Percentiles rank a stretch among this genome's conserved stretches.
Evolutionary conservation across 2,113 vertebrate genomes (phyloP).

Genomic region (Erythrocercus mccallii): DNA sequence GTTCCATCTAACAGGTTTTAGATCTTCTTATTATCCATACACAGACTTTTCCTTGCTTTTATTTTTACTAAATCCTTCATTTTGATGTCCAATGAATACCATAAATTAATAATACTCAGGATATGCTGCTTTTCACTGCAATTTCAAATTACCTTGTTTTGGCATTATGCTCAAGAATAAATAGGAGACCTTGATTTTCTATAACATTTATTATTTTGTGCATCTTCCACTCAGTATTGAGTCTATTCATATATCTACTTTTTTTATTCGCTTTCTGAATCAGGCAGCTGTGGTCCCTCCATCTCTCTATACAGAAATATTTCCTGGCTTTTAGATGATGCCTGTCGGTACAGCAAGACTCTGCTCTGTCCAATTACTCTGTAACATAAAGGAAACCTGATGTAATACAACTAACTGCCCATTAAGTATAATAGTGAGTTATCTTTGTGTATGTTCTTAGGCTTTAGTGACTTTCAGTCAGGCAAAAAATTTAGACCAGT

Average conservation of each 20-base stretch:
- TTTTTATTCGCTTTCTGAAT: background rate
- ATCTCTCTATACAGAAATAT: background rate
- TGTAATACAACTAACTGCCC: background rate
- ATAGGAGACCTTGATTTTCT: conserved; percentile 40
- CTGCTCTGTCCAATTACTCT: background rate
- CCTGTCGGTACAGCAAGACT: background rate
- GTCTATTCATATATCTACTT: background rate
- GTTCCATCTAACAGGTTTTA: background rate
- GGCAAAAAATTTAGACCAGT: background rate
- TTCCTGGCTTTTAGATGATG: background rate
- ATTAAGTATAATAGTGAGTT: background rate
- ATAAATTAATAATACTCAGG: conserved; percentile 28
- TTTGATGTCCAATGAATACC: background rate
- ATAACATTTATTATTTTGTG: conserved; percentile 1
- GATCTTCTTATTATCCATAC: background rate
- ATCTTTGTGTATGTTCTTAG: background rate
- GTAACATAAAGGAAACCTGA: background rate
- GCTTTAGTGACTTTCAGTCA: background rate
- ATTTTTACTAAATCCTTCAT: conserved; percentile 12
- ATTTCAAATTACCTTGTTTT: conserved; percentile 26
- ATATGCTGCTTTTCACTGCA: background rate
- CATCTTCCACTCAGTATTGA: background rate
- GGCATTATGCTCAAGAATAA: conserved; percentile 3
- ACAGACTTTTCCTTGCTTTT: background rate
- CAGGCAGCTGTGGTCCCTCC: conserved; percentile 22